Evolutionary conservation across 2,888 invertebrate genomes (phyloP).

Genomic region (Dysmachus trigonus): DNA sequence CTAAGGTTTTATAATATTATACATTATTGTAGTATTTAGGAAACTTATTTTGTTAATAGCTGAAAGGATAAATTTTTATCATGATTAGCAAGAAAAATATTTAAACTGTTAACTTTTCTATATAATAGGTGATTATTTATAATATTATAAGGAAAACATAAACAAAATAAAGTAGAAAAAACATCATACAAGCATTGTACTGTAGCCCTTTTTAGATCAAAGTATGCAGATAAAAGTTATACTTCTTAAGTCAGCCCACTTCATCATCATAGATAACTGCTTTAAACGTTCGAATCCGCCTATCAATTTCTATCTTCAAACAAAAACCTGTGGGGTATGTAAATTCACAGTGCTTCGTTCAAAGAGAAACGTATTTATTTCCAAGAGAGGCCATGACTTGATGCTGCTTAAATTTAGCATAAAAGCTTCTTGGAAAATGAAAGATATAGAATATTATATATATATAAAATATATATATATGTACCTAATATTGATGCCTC

Average conservation of each 20-base stretch:
- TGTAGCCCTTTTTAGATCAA: neutral
- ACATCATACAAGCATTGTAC: neutral
- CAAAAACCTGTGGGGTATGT: neutral
- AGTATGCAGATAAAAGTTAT: neutral
- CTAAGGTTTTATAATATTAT: no score
- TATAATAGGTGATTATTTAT: neutral
- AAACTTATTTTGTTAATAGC: no score
- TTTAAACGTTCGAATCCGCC: neutral
- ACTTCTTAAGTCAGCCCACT: neutral
- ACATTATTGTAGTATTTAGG: no score
- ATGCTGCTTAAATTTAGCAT: neutral
- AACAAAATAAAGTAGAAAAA: neutral
- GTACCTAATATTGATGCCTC: neutral
- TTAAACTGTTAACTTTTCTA: no score
- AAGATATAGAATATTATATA: no score
- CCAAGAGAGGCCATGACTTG: neutral
- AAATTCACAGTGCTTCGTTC: neutral
- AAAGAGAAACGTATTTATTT: neutral
- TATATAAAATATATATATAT: neutral
- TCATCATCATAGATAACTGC: neutral
- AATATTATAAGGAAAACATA: neutral
- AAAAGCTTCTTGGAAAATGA: neutral
- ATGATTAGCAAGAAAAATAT: no score
- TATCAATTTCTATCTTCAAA: neutral
- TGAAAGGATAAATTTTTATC: no score